Percentiles rank a stretch among this genome's conserved stretches.
Conservation (phyloP, 2,113 vertebrate species). For the Hypomesus transpacificus region DNA sequence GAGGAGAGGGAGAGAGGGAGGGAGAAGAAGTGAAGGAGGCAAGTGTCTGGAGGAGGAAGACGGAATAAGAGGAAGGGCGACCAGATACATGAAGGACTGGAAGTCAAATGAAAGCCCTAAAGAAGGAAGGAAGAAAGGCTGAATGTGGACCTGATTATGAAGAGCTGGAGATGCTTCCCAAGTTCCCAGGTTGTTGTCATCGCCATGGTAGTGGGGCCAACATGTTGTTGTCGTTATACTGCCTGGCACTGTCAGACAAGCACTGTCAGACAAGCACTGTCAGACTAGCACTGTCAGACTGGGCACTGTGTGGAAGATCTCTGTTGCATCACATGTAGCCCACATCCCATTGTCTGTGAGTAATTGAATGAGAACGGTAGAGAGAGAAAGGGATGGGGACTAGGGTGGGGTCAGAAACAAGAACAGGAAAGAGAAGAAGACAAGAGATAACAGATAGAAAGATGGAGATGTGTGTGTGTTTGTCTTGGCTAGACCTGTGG, state of each 20-base stretch:
- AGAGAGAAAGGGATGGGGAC: neutral
- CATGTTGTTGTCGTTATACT: constrained; percentile 28
- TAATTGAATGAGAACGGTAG: neutral
- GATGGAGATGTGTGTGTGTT: constrained; percentile 36
- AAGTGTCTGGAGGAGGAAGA: no score
- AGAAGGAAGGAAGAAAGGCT: constrained; percentile 19
- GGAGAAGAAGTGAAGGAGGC: no score
- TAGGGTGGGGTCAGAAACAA: constrained; percentile 25
- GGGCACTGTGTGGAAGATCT: neutral
- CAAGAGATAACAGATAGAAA: constrained; percentile 18
- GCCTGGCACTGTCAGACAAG: neutral
- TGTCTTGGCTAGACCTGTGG: constrained; percentile 15
- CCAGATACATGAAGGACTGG: constrained; percentile 28
- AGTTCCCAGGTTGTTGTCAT: constrained; percentile 58
- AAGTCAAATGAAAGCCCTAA: constrained; percentile 24
- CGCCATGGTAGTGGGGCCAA: constrained; percentile 48
- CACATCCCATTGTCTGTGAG: neutral
- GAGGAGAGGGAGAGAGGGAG: no score
- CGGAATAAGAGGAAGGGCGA: no score
- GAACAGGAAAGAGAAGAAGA: constrained; percentile 34
- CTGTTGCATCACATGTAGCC: neutral
- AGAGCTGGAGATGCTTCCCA: constrained; percentile 46
- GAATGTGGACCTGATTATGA: constrained; percentile 71
- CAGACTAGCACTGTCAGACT: neutral
- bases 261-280: neutral